Evolutionary conservation across 2,113 vertebrate genomes (phyloP).

Genomic region (Myiopsitta monachus): DNA sequence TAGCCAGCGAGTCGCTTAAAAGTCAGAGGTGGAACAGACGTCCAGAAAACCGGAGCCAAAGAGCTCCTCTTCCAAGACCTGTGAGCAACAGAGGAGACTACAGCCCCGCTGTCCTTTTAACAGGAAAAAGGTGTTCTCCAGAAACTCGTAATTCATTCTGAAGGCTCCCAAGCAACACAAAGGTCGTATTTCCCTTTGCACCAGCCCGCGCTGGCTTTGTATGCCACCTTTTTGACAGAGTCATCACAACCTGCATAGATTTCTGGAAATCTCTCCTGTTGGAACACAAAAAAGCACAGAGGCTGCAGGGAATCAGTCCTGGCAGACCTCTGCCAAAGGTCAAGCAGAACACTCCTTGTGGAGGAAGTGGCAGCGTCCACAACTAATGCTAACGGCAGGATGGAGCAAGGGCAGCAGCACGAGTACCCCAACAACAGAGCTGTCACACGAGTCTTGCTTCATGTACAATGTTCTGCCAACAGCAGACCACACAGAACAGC

Average conservation of each 20-base stretch:
- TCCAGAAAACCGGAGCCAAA: not conserved
- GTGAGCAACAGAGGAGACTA: not conserved
- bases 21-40: not conserved
- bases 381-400: not conserved
- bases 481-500: accelerated
- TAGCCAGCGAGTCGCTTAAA: no score
- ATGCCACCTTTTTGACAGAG: not conserved
- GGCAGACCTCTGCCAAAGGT: not conserved
- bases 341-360: accelerated
- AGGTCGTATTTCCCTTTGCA: accelerated
- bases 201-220: not conserved
- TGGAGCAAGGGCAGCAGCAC: accelerated
- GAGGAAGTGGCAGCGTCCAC: no score
- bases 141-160: not conserved
- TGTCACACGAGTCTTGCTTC: not conserved
- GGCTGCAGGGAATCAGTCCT: not conserved
- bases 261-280: not conserved
- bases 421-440: not conserved
- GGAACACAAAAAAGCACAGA: accelerated
- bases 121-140: accelerated
- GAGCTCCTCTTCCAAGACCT: not conserved
- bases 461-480: accelerated
- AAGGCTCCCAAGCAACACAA: not conserved
- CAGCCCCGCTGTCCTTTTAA: not conserved
- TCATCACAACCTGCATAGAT: not conserved